Base-by-base conservation (phyloP, 1,140 invertebrate species). In the Alviniconcha marisindica region DNA sequence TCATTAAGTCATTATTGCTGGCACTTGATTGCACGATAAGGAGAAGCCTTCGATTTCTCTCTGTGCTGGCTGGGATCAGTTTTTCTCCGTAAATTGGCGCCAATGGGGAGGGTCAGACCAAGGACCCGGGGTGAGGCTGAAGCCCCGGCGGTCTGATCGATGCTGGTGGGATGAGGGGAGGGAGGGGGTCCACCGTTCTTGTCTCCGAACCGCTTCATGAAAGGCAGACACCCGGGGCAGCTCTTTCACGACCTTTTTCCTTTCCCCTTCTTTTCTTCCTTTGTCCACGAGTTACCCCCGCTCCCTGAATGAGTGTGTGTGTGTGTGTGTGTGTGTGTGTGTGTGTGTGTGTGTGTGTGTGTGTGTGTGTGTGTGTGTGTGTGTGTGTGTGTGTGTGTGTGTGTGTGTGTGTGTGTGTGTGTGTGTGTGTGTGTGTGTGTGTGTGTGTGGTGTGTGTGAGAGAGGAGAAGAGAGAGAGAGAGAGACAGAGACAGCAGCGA, bases 1-100 rank as follows among this genome's bases (percentile, higher is more conserved):
- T 83, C 82, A 83, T 83, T 83, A 83, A 83, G 82, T 83, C 77
- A 79, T 83, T 83, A 83, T 83, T 79, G 74, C 60, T 74, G 44
- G 82, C 76, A 66, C 63, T 71, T 73, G 82, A 83, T 83, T 79
- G 82, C 63, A 66, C 63, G 82, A 83, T 83, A 83, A 83, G 82
- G 66, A 83, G 82, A 73, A n/a, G 48, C 38, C 82, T 83, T 83
- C 82, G 77, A 83, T 83, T 83, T 78, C 24, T 40, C 78, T 14
- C 44, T n/a, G 36, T 63, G 81, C 40, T 77, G 56, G 31, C 82
- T 33, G 73, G 56, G 77, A 71, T 83, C 82, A 77, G 54, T 66
- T 77, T 77, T 69, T 83, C 40, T 63, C 82, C 31, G 81, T 74
- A 82, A 82, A 82, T 76, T 82, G 81, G 71, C 73, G 44, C 78